Conservation (phyloP, 1,140 invertebrate genomes). For the Hormaphis cornu region DNA sequence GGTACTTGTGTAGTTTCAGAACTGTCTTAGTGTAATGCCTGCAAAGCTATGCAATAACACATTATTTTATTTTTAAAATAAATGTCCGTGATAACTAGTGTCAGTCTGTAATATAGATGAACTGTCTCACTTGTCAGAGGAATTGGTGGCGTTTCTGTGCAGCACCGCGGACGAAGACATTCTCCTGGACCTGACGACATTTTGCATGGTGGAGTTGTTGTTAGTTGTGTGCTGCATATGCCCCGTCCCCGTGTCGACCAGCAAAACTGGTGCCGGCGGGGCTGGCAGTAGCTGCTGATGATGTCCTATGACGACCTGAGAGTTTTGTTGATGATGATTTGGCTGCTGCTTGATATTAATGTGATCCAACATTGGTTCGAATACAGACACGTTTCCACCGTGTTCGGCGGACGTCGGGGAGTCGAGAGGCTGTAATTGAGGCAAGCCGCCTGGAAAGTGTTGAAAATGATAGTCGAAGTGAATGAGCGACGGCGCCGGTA, state of each 20-base stretch:
- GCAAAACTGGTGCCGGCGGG: background rate
- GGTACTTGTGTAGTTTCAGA: too few relatives aligned
- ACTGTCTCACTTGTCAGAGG: background rate
- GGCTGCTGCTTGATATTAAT: conserved; percentile 46
- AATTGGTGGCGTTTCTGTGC: background rate
- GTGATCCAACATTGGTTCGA: conserved; percentile 46
- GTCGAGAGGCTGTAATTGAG: conserved; percentile 41
- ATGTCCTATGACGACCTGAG: too few relatives aligned
- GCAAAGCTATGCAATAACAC: too few relatives aligned
- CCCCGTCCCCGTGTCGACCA: background rate
- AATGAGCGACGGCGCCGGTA: conserved; percentile 42
- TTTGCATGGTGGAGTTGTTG: background rate
- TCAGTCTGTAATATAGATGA: too few relatives aligned
- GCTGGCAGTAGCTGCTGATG: background rate
- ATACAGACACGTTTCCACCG: conserved; percentile 39
- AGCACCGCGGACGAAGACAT: background rate
- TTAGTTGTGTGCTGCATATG: background rate
- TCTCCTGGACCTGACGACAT: background rate
- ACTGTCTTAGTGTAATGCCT: too few relatives aligned
- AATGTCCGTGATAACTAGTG: too few relatives aligned
- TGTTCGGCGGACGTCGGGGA: conserved; percentile 37
- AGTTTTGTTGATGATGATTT: background rate
- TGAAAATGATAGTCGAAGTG: conserved; percentile 38
- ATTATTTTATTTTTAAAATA: too few relatives aligned
- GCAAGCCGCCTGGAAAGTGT: conserved; percentile 49